A percentile compares a stretch with the other conserved stretches of the same genome.
phyloP scores from a whole-genome alignment of 2,113 vertebrate genomes.

The Tauraco erythrolophus region DNA sequence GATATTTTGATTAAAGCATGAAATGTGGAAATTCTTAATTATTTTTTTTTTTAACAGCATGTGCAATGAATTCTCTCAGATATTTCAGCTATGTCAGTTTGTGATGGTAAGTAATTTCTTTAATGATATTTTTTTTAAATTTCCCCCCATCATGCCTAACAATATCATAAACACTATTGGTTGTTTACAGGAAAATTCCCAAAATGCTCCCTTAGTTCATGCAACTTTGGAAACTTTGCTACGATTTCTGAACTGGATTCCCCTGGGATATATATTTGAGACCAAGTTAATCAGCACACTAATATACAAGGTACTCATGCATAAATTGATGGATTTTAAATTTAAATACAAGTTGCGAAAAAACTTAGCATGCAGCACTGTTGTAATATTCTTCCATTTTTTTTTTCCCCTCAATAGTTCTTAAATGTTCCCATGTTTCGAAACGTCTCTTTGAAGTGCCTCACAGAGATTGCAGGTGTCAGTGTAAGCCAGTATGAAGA shows the following conservation, averaged over 20 bases:
- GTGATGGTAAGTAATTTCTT: conserved; percentile 88
- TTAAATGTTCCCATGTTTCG: conserved; percentile 99
- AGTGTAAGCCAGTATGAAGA: conserved; percentile 98
- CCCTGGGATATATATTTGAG: conserved; percentile 98
- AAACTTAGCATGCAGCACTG: not conserved
- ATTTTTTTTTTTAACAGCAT: conserved; percentile 81
- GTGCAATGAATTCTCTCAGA: conserved; percentile 99
- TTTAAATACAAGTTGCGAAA: not conserved
- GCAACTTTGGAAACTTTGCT: conserved; percentile 96
- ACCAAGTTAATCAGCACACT: conserved; percentile 98
- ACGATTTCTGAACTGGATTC: conserved; percentile 99
- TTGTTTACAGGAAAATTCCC: conserved; percentile 91
- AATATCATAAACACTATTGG: not conserved
- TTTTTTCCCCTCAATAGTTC: conserved; percentile 80
- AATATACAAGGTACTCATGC: conserved; percentile 91
- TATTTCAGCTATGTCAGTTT: conserved; percentile 99
- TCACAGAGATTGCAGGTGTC: conserved; percentile 98
- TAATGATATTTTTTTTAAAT: not conserved
- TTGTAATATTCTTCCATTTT: not conserved
- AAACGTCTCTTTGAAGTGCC: conserved; percentile 98
- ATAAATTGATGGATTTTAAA: not conserved
- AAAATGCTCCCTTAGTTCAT: conserved; percentile 97
- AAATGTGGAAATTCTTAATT: not conserved
- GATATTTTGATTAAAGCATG: not conserved
- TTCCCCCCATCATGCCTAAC: not conserved